phyloP scores from a whole-genome alignment of 2,113 vertebrate genomes.

The Pimephales promelas region DNA sequence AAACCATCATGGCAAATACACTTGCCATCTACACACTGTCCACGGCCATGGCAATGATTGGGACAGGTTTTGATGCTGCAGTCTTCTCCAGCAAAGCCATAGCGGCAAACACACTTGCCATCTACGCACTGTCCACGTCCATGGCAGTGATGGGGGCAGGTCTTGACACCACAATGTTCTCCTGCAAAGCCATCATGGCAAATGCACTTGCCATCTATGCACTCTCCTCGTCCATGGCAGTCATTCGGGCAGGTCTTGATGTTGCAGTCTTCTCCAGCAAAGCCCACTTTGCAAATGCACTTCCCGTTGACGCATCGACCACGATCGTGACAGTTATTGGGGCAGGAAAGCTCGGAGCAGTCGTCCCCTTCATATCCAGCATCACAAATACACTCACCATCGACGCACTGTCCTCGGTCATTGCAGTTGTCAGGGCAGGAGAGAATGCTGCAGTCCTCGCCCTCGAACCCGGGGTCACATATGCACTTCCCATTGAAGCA shows the following conservation, averaged over 20 bases:
- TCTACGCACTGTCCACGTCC: constrained; percentile 81
- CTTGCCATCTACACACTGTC: constrained; percentile 80
- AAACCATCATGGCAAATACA: constrained; percentile 86
- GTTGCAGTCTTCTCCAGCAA: constrained; percentile 79
- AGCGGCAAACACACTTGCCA: constrained; percentile 84
- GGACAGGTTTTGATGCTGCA: constrained; percentile 84
- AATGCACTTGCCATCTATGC: constrained; percentile 84
- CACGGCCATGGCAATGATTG: constrained; percentile 78
- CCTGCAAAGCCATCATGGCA: constrained; percentile 80
- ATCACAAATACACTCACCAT: constrained; percentile 85
- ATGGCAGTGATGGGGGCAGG: constrained; percentile 84
- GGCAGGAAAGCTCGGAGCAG: constrained; percentile 85
- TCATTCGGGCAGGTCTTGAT: constrained; percentile 83
- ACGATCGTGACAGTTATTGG: constrained; percentile 76
- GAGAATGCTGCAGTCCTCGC: constrained; percentile 81
- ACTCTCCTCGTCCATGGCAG: constrained; percentile 80
- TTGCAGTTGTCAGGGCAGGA: constrained; percentile 85
- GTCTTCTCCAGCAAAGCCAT: constrained; percentile 81
- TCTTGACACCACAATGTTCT: constrained; percentile 80
- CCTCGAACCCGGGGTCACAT: constrained; percentile 86
- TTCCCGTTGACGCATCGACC: constrained; percentile 81
- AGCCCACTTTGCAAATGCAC: constrained; percentile 84
- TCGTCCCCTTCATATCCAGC: constrained; percentile 82
- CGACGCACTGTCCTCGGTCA: constrained; percentile 78
- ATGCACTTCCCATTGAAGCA: constrained; percentile 84